Percentiles rank a stretch among this genome's conserved stretches.
phyloP scores from a whole-genome alignment of 2,888 invertebrate species.

The Acronicta aceris region DNA sequence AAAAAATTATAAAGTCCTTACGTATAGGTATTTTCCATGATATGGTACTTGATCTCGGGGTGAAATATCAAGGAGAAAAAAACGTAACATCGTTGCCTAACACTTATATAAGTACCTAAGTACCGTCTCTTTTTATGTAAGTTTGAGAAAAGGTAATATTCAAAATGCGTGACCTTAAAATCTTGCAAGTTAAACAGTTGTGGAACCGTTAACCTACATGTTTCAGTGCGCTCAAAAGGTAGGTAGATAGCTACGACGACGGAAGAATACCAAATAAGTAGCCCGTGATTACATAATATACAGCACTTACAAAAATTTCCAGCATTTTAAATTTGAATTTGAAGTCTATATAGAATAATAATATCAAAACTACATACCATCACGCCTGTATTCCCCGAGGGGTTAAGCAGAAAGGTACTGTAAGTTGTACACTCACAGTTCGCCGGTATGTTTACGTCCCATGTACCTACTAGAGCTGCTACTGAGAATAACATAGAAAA shows the following conservation, averaged over 20 bases:
- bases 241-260: background rate
- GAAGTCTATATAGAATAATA: no score
- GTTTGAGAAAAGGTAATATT: no score
- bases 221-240: background rate
- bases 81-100: background rate
- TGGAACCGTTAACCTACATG: background rate
- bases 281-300: background rate
- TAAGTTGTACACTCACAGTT: no score
- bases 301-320: background rate
- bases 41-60: background rate
- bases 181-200: constrained; percentile 2
- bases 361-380: no score
- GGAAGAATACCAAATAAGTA: background rate
- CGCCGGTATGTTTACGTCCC: no score
- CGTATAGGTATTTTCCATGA: background rate
- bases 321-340: no score
- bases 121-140: constrained; percentile 1
- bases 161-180: background rate
- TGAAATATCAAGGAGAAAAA: background rate
- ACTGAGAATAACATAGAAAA: no score
- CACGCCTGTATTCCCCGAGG: no score
- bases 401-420: no score
- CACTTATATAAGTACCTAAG: background rate
- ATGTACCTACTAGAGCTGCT: no score
- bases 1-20: background rate